Conservation (phyloP, 2,888 invertebrate genomes). For the Leucophenga maculata region DNA sequence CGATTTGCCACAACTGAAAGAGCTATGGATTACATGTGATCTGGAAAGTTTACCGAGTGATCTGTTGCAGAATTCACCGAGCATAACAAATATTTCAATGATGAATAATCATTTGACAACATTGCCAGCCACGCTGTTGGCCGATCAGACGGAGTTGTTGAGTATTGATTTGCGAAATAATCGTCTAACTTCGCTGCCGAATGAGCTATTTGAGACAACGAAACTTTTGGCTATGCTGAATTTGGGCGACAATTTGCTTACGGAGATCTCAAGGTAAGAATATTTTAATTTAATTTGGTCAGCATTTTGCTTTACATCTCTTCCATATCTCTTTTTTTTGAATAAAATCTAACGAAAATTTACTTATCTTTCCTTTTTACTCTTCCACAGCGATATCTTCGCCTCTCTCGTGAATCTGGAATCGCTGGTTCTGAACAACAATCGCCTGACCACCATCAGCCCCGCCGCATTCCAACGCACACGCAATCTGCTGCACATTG, state of each 20-base stretch:
- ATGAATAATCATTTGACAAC: constrained; percentile 75
- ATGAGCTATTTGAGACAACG: constrained; percentile 76
- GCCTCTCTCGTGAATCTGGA: constrained; percentile 69
- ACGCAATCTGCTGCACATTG: constrained; percentile 73
- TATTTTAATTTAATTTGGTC: constrained; percentile 24
- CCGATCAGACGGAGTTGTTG: constrained; percentile 76
- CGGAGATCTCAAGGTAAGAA: constrained; percentile 76
- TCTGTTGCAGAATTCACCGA: constrained; percentile 76
- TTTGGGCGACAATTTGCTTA: constrained; percentile 78
- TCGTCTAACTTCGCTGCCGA: constrained; percentile 75
- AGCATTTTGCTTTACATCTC: background rate
- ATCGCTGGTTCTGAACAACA: constrained; percentile 74
- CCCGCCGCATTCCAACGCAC: constrained; percentile 74
- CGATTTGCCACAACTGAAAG: constrained; percentile 75
- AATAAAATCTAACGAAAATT: too few species aligned
- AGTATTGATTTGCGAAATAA: constrained; percentile 80
- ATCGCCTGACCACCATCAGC: constrained; percentile 72
- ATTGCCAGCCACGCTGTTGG: constrained; percentile 78
- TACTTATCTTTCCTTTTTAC: background rate
- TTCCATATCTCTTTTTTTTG: background rate
- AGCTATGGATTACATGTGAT: constrained; percentile 76
- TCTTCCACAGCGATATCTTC: constrained; percentile 29
- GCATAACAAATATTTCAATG: constrained; percentile 77
- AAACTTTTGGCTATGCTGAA: constrained; percentile 76
- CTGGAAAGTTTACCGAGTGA: constrained; percentile 76